Conservation (phyloP, 35 echinoderm and acorn worm species). For the Ophiothrix spiculata region DNA sequence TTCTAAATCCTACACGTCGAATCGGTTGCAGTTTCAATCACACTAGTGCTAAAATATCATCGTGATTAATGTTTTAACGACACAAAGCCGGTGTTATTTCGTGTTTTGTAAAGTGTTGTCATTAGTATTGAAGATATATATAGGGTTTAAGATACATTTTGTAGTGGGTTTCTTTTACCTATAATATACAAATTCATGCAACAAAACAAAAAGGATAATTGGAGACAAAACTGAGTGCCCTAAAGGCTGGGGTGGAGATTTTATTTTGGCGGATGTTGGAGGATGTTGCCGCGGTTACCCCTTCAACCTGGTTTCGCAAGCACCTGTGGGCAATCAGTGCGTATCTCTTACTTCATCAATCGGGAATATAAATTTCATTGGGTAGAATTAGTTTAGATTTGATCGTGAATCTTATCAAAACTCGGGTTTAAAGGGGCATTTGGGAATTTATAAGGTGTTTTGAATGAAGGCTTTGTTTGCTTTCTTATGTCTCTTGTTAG, state of each 20-base stretch:
- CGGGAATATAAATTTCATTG: constrained; percentile 8
- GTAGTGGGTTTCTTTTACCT: background rate
- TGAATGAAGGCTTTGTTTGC: too few species aligned
- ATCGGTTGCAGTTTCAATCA: background rate
- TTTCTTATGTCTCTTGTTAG: too few species aligned
- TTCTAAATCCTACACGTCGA: background rate
- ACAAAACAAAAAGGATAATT: background rate
- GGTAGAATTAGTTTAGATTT: constrained; percentile 10
- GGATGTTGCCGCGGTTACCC: constrained; percentile 1
- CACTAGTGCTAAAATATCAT: constrained; percentile 2
- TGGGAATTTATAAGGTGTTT: background rate
- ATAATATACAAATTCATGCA: constrained; percentile 8
- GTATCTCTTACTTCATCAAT: constrained; percentile 6
- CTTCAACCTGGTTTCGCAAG: constrained; percentile 4
- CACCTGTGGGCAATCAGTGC: background rate
- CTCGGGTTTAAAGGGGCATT: constrained; percentile 8
- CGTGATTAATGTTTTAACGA: constrained; percentile 1
- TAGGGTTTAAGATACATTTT: background rate
- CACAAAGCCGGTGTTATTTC: background rate
- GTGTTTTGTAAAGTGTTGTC: background rate
- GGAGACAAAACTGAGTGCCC: constrained; percentile 1
- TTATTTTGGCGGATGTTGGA: background rate
- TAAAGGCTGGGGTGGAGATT: background rate
- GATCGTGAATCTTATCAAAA: constrained; percentile 16
- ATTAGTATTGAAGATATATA: too few species aligned